Conservation (phyloP, 1,140 invertebrate genomes). For the Tetranychus urticae region DNA sequence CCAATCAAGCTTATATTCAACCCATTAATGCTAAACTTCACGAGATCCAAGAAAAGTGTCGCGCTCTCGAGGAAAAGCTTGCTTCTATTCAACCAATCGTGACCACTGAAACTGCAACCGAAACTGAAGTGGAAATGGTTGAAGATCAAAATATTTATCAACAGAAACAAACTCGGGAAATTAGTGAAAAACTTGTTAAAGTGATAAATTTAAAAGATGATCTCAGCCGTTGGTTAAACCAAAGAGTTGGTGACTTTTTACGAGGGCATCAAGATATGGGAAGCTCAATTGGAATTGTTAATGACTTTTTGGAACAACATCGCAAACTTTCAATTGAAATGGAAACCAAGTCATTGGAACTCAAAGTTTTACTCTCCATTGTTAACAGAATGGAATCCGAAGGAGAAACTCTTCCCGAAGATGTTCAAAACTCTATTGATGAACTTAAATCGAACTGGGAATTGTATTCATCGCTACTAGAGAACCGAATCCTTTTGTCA, state of each 20-base stretch:
- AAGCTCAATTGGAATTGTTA: slow-evolving; percentile 35
- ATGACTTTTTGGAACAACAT: slow-evolving; percentile 48
- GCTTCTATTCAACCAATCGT: background rate
- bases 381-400: background rate
- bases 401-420: background rate
- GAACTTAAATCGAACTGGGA: background rate
- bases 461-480: background rate
- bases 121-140: background rate
- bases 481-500: background rate
- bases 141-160: too few relatives aligned
- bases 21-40: slow-evolving; percentile 32
- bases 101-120: background rate
- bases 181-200: slow-evolving; percentile 14
- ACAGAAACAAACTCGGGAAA: too few relatives aligned
- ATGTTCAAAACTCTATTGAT: background rate
- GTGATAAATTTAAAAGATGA: slow-evolving; percentile 24
- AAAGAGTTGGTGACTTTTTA: slow-evolving; percentile 43
- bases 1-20: too few relatives aligned
- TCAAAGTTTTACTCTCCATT: background rate
- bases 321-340: slow-evolving; percentile 45
- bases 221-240: slow-evolving; percentile 33
- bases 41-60: slow-evolving; percentile 41
- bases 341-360: slow-evolving; percentile 26
- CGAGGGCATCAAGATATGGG: slow-evolving; percentile 50
- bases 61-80: slow-evolving; percentile 30